phyloP scores from a whole-genome alignment of 2,888 invertebrate genomes.

The Germaria angustata region DNA sequence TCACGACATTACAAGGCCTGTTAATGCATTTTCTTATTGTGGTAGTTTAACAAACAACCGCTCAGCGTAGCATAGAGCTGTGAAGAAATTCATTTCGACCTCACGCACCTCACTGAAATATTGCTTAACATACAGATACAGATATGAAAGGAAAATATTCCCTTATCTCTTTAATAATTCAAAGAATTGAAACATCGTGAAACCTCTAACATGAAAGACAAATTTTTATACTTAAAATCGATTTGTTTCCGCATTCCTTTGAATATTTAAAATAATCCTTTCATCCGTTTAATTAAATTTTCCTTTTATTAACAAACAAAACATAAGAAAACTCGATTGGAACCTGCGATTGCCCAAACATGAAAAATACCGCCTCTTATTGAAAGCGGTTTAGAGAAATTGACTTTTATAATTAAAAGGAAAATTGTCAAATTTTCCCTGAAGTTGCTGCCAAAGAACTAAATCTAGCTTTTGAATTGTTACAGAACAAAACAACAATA shows the following conservation, averaged over 20 bases:
- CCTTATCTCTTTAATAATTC: too few relatives aligned
- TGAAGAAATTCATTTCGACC: too few relatives aligned
- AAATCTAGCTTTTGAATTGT: constrained; percentile 26
- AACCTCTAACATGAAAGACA: background rate
- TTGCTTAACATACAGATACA: too few relatives aligned
- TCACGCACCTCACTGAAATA: too few relatives aligned
- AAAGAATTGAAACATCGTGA: too few relatives aligned
- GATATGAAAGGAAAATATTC: too few relatives aligned
- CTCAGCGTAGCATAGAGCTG: too few relatives aligned
- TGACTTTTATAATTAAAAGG: constrained; percentile 40
- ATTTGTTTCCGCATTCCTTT: constrained; percentile 35
- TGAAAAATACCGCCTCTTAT: constrained; percentile 15
- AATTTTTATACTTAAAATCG: background rate
- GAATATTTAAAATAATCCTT: constrained; percentile 20
- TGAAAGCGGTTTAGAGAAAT: constrained; percentile 19
- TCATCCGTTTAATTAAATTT: constrained; percentile 39
- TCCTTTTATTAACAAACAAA: constrained; percentile 21
- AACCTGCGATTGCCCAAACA: constrained; percentile 17
- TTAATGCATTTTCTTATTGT: too few relatives aligned
- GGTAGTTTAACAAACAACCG: too few relatives aligned
- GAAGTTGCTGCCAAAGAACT: background rate
- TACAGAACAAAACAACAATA: background rate
- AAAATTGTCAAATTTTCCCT: constrained; percentile 15
- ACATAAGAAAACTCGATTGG: background rate
- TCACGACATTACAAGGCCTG: too few relatives aligned